A percentile compares a stretch with the other conserved stretches of the same genome.
Evolutionary conservation across 2,797 vertebrate genomes (phyloP).

Genomic region (Saxicola maurus): DNA sequence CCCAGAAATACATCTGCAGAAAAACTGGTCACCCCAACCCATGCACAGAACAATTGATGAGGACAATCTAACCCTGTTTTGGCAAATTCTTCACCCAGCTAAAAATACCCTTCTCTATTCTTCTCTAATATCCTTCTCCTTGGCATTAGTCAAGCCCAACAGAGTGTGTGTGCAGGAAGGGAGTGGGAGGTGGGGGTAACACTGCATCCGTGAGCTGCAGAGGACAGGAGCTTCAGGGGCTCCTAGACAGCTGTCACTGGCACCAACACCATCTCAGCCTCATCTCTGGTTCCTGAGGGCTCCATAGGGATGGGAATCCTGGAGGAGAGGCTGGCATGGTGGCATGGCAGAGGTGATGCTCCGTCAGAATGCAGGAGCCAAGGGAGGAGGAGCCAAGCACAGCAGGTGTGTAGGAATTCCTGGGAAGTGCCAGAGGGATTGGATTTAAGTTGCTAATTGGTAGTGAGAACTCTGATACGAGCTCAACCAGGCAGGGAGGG

Average conservation of each 20-base stretch:
- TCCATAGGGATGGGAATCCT: background rate
- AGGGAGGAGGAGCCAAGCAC: background rate
- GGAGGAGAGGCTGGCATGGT: rapidly evolving
- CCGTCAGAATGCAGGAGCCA: background rate
- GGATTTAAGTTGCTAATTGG: background rate
- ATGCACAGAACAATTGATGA: rapidly evolving
- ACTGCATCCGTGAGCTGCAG: rapidly evolving
- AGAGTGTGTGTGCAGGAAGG: background rate
- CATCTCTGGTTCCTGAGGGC: background rate
- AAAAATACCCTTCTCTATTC: background rate
- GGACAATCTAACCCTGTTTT: background rate
- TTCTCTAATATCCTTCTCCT: too few relatives aligned
- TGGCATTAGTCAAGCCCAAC: background rate
- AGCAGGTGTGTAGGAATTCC: background rate
- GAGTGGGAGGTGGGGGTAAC: background rate
- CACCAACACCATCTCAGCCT: background rate
- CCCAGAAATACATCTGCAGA: background rate
- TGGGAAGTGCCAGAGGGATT: background rate
- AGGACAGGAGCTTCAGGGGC: background rate
- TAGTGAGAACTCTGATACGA: rapidly evolving
- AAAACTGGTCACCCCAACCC: background rate
- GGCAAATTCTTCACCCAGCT: background rate
- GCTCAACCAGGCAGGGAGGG: background rate
- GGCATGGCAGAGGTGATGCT: background rate
- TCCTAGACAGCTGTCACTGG: background rate